These are phyloP conservation scores for Trachymyrmex cornetzi DNA, from an alignment of 1,140 invertebrate species.

Conservation along the genomic window DNA sequence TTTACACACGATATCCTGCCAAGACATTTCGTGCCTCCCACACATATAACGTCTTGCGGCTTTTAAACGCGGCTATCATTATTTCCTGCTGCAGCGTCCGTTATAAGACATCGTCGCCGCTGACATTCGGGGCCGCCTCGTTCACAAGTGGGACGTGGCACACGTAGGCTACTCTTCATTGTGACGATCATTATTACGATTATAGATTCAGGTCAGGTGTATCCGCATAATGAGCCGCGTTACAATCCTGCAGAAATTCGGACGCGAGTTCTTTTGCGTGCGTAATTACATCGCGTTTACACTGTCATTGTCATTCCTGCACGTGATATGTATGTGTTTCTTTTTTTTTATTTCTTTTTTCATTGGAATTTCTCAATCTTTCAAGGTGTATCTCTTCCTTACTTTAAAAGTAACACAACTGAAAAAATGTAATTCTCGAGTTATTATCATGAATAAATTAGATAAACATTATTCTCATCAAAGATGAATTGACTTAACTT, in stretches of 20 bases:
- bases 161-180: slow-evolving; percentile 50
- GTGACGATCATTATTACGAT: slow-evolving; percentile 70
- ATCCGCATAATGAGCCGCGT: slow-evolving; percentile 75
- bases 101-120: slow-evolving; percentile 68
- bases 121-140: slow-evolving; percentile 67
- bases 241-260: slow-evolving; percentile 64
- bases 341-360: not conserved
- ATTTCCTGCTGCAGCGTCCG: slow-evolving; percentile 70
- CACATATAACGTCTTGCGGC: slow-evolving; percentile 71
- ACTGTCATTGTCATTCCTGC: slow-evolving; percentile 16
- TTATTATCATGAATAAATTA: too few relatives aligned
- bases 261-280: slow-evolving; percentile 34
- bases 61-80: slow-evolving; percentile 70
- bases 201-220: slow-evolving; percentile 75
- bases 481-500: too few relatives aligned
- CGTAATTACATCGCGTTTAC: slow-evolving; percentile 8
- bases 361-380: not conserved
- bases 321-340: not conserved
- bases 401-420: too few relatives aligned
- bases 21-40: slow-evolving; percentile 69
- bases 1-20: slow-evolving; percentile 65
- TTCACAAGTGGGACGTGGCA: slow-evolving; percentile 57
- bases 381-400: not conserved
- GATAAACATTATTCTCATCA: too few relatives aligned
- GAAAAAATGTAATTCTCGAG: too few relatives aligned